Base-by-base conservation (phyloP, 64 coral and sea anemone species). In the Pocillopora verrucosa region DNA sequence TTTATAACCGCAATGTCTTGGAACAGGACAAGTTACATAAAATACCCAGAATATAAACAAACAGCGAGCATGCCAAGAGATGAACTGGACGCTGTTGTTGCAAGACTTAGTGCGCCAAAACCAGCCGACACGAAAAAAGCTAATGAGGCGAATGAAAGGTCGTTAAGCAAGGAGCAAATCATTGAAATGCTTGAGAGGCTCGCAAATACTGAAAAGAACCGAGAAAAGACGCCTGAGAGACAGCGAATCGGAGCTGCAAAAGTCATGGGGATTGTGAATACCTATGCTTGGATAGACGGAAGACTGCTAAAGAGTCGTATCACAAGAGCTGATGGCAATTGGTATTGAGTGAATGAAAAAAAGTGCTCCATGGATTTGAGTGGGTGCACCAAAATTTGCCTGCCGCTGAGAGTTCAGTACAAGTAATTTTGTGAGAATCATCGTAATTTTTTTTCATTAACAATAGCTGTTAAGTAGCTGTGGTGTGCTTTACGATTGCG, bases 161-260 rank as follows among this genome's bases (percentile, higher is more conserved):
- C 45, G 73, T 13, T 90, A 57, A 94, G 38, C 77, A 80, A 89
- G 17, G 62, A 93, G 76, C 56, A 91, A n/a, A 65, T 93, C 26
- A 61, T 88, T 35, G 74, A 97, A 74, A 93, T 97, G 92, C 59
- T 97, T 36, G 87, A 97, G 24, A 93, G 95, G 59, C 61, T 97
- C 13, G 88, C 95, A 12, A 88, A 97, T 16, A 82, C 87, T 73
- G 88, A 83, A 11, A 97, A 87, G 17, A 97, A 93, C 62, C 30
- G 73, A 25, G 75, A 91, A 19, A 92, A 79, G 11, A 97, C 95
- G 13, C 95, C 95, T 0, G 95, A 97, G 10, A 90, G 91, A 79
- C 86, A 89, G 22, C 24, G 95, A 78, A 97, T 88, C 17, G 95
- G 91, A 7, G 78, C 88, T 9, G 70, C 60, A 13, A 56, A 63